Percentiles rank a stretch among this genome's conserved stretches.
These are phyloP conservation scores for Zaprionus camerounensis DNA, from an alignment of 1,140 invertebrate species.

Conservation along the genomic window DNA sequence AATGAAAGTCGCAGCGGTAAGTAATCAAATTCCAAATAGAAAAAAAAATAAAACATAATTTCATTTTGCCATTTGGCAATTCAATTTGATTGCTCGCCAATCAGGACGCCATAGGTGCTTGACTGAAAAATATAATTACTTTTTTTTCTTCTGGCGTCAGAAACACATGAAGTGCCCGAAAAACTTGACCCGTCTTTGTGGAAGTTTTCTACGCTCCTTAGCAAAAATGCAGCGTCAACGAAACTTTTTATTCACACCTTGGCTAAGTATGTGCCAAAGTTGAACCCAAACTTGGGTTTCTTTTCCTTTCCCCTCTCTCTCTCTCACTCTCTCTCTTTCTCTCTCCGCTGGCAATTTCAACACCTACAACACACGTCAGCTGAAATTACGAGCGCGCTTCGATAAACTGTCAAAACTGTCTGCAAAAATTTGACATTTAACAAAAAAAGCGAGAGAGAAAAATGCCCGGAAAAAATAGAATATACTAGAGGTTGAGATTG, in stretches of 20 bases:
- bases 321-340: conserved; percentile 23
- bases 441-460: conserved; percentile 33
- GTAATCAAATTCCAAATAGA: conserved; percentile 72
- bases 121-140: conserved; percentile 72
- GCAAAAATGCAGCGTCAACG: conserved; percentile 66
- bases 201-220: conserved; percentile 54
- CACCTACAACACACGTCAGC: conserved; percentile 79
- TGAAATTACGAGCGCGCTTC: conserved; percentile 78
- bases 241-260: conserved; percentile 62
- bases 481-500: conserved; percentile 20
- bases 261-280: conserved; percentile 40
- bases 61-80: conserved; percentile 54
- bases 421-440: conserved; percentile 83
- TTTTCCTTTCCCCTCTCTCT: conserved; percentile 12
- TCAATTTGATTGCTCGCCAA: conserved; percentile 64
- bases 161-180: conserved; percentile 40
- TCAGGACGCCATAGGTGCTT: conserved; percentile 65
- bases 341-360: conserved; percentile 52
- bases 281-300: conserved; percentile 25
- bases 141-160: conserved; percentile 16
- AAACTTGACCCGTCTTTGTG: conserved; percentile 68
- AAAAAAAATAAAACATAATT: conserved; percentile 16
- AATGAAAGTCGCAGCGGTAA: conserved; percentile 99
- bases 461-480: conserved; percentile 43
- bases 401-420: conserved; percentile 83